phyloP scores from a whole-genome alignment of 2,113 vertebrate genomes.

The Mus pahari region DNA sequence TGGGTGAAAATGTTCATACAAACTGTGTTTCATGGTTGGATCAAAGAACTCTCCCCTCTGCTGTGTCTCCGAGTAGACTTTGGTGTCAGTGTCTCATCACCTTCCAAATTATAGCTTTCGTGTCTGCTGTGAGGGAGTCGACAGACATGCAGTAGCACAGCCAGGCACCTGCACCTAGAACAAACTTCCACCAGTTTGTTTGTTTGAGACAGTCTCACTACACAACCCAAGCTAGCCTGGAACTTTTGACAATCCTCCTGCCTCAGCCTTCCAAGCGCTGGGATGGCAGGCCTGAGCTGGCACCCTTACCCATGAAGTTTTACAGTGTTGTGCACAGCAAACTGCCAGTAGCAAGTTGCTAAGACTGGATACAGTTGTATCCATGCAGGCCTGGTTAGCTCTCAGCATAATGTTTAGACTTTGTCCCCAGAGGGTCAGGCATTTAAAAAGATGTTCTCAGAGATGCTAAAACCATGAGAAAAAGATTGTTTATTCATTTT shows the following conservation, averaged over 20 bases:
- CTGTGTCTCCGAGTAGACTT: not conserved
- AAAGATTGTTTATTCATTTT: not conserved
- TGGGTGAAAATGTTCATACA: not conserved
- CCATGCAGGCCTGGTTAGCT: not conserved
- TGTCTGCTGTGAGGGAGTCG: not conserved
- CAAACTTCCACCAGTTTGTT: not conserved
- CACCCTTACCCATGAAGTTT: not conserved
- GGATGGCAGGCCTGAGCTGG: not conserved
- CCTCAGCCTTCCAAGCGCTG: not conserved
- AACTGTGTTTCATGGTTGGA: not conserved
- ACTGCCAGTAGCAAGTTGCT: not conserved
- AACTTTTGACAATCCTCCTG: not conserved
- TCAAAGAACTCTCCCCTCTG: constrained; percentile 1
- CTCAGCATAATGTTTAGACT: not conserved
- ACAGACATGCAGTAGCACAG: not conserved
- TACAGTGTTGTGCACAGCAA: not conserved
- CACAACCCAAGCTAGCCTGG: not conserved
- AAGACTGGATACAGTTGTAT: rapidly evolving
- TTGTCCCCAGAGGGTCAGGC: not conserved
- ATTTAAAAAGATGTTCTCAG: not conserved
- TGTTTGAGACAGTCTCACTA: not conserved
- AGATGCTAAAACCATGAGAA: not conserved
- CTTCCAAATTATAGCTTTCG: not conserved
- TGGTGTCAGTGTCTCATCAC: not conserved
- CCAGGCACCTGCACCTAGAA: not conserved